Base-by-base conservation (phyloP, 2,888 invertebrate genomes). In the Meteorus cinctellus region DNA sequence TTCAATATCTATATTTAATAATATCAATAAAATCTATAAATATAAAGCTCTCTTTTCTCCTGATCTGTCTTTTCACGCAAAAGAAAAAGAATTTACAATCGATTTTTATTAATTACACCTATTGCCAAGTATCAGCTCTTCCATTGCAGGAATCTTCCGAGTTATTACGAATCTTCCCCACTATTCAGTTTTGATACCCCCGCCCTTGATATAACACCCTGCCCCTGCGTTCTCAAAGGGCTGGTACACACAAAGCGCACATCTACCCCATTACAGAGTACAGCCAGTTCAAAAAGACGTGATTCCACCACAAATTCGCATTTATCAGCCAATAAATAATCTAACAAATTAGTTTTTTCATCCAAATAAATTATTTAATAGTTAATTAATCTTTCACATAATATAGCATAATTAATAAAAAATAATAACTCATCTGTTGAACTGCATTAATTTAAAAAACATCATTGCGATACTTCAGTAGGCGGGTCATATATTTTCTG, bases 211-310 rank as follows among this genome's bases (percentile, higher is more conserved):
- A 81, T 81, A 80, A 81, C 81, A 78, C 82, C 82, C 81, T 19
- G n/a, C 55, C 55, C 12, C 19, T 19, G 10, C 5, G 55, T 2
- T 8, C 19, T 82, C 80, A 72, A 81, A 83, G 84, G 84, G 81
- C 80, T 84, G 83, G 77, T 79, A 79, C 81, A 83, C 83, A 84
- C 83, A 83, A 84, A 84, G 82, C 83, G 82, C 83, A 79, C 82
- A 84, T 84, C 84, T 82, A 85, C 84, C 82, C 83, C 84, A 84
- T 84, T 83, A 83, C 81, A 74, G 83, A n/a, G 55, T 85, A 86
- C 86, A 86, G 83, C 82, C 83, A 34, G 19, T 16, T 69, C 77
- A 66, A 81, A 82, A 80, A 82, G 63, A 74, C 31, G 41, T 29
- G 1, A n/a, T 2, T 41, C 2, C 27, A 45, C 27, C 31, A 34